Evolutionary conservation across 2,113 vertebrate species (phyloP).

Genomic region (Sylvicapra grimmia): DNA sequence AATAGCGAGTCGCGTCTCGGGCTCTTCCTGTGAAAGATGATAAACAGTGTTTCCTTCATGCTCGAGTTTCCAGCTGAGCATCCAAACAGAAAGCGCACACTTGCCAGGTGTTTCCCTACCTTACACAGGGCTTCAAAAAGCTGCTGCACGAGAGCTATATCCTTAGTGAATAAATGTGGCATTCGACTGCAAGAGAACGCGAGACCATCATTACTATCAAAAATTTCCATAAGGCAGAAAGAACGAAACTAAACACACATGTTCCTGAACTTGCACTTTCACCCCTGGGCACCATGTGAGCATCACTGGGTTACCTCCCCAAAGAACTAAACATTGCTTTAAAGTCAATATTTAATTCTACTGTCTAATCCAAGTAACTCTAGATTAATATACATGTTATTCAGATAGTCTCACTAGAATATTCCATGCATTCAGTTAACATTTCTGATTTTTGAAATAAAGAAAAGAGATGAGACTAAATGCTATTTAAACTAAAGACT

Average conservation of each 20-base stretch:
- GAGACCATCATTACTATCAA: not conserved
- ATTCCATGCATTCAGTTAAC: constrained; percentile 58
- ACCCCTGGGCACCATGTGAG: not conserved
- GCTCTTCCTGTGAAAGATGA: constrained; percentile 85
- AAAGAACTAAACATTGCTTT: not conserved
- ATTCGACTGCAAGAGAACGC: constrained; percentile 87
- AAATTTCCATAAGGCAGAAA: not conserved
- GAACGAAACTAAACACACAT: not conserved
- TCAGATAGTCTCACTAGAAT: not conserved
- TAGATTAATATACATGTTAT: not conserved
- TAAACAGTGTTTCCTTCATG: not conserved
- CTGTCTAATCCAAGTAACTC: not conserved
- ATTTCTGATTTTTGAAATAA: constrained; percentile 58
- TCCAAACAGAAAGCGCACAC: not conserved
- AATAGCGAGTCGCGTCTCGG: constrained; percentile 95
- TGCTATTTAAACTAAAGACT: constrained; percentile 37
- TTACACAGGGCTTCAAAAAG: constrained; percentile 99
- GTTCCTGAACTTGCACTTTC: not conserved
- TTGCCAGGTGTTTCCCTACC: constrained; percentile 76
- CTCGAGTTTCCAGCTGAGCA: not conserved
- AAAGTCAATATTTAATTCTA: not conserved
- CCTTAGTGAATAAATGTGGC: constrained; percentile 98
- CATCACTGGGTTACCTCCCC: not conserved
- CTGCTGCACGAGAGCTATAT: constrained; percentile 97
- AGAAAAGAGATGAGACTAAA: not conserved